These are phyloP conservation scores for Oithona nana DNA, from an alignment of 2,888 invertebrate genomes.

Conservation along the genomic window DNA sequence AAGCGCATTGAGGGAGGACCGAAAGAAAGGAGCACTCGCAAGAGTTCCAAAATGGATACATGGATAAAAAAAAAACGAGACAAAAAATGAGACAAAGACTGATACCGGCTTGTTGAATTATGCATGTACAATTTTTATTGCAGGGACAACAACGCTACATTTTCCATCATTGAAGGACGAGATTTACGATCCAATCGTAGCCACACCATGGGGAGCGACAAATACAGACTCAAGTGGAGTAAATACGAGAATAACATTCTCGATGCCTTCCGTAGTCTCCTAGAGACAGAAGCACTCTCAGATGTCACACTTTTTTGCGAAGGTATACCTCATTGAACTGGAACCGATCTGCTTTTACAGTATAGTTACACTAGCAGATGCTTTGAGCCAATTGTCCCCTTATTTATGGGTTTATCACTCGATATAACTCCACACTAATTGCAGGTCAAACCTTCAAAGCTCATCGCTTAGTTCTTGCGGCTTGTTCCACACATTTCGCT, in stretches of 20 bases:
- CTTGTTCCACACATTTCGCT: slow-evolving; percentile 80
- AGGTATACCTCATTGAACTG: slow-evolving; percentile 42
- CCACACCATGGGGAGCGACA: slow-evolving; percentile 15
- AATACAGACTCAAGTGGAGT: slow-evolving; percentile 89
- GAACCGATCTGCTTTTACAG: too few species aligned
- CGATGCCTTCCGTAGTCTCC: slow-evolving; percentile 73
- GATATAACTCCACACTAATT: slow-evolving; percentile 25
- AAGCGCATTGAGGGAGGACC: background rate
- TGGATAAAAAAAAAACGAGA: background rate
- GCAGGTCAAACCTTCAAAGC: slow-evolving; percentile 74
- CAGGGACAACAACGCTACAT: slow-evolving; percentile 7
- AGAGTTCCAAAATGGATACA: background rate
- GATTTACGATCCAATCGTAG: slow-evolving; percentile 1
- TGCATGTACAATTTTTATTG: background rate
- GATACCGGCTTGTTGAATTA: too few species aligned
- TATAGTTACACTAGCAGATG: too few species aligned
- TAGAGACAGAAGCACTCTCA: slow-evolving; percentile 77
- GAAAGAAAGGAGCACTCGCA: background rate
- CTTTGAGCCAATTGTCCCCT: too few species aligned
- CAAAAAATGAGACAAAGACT: background rate
- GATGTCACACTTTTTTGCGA: slow-evolving; percentile 84
- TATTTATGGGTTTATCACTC: too few species aligned
- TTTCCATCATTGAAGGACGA: slow-evolving; percentile 14
- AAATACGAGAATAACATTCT: slow-evolving; percentile 83
- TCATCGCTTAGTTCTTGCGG: slow-evolving; percentile 73